Conservation (phyloP, 2,888 invertebrate species). For the Serrognathus titanus region DNA sequence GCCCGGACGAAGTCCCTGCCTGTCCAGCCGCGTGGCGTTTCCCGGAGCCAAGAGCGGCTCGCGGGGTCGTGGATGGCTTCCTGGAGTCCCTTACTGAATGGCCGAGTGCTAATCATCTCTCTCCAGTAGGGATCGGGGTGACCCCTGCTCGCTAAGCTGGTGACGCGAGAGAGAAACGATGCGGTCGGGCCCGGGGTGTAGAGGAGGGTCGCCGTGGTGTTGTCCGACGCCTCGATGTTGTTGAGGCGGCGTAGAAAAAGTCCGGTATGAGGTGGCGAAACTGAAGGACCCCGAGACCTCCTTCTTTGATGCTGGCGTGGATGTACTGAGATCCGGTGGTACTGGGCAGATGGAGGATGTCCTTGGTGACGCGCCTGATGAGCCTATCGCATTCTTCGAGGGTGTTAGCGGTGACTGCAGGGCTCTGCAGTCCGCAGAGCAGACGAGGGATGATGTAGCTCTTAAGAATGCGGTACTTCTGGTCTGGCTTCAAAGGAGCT, state of each 20-base stretch:
- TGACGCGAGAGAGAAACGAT: neutral
- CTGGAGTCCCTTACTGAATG: constrained; percentile 17
- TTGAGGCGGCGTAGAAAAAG: neutral
- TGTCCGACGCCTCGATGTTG: neutral
- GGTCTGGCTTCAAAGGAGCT: constrained; percentile 44
- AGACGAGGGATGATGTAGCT: constrained; percentile 36
- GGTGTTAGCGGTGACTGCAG: constrained; percentile 4
- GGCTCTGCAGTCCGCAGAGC: neutral
- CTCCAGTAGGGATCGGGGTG: constrained; percentile 7
- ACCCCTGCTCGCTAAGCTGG: neutral
- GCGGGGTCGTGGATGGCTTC: constrained; percentile 16
- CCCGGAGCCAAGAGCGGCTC: constrained; percentile 21
- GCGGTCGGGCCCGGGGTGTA: neutral
- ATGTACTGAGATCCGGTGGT: constrained; percentile 17
- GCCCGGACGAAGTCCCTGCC: constrained; percentile 22
- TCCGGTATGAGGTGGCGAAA: constrained; percentile 17
- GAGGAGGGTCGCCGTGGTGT: neutral
- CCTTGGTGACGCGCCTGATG: constrained; percentile 31
- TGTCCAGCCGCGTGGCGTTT: constrained; percentile 21
- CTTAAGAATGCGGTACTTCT: constrained; percentile 37
- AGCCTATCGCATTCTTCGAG: constrained; percentile 36
- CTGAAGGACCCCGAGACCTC: constrained; percentile 19
- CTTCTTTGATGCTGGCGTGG: constrained; percentile 23
- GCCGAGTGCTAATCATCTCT: neutral
- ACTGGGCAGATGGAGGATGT: constrained; percentile 34